Conservation (phyloP, 2,797 vertebrate genomes). For the Lepidocolaptes lacrymiger region DNA sequence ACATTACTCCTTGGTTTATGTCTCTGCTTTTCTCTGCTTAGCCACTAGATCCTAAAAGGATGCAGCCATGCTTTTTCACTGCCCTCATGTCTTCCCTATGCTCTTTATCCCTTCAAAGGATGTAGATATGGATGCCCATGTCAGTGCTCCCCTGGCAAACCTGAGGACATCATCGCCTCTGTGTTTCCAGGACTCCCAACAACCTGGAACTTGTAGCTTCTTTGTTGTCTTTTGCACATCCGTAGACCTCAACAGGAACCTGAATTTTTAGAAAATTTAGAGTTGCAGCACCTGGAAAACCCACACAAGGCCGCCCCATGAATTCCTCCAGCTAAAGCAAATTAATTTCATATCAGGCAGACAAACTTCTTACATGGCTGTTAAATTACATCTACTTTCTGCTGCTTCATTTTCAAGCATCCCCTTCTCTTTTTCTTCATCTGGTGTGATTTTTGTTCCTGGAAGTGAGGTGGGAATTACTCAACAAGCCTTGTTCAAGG, state of each 20-base stretch:
- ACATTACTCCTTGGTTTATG: not conserved
- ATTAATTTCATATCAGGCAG: not conserved
- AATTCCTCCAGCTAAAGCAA: not conserved
- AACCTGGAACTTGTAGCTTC: not conserved
- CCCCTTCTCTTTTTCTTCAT: not conserved
- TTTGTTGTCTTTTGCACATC: not conserved
- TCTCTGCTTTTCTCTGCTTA: not conserved
- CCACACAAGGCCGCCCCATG: not conserved
- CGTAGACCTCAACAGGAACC: accelerated
- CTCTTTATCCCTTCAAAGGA: not conserved
- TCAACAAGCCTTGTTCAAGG: not conserved
- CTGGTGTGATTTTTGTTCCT: not conserved
- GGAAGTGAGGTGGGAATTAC: not conserved
- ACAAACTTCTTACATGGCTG: not conserved
- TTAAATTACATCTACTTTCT: not conserved
- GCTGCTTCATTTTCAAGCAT: not conserved
- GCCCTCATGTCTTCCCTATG: accelerated
- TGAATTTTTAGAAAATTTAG: not conserved
- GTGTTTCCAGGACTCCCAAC: not conserved
- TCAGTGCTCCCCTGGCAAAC: not conserved
- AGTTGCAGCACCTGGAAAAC: not conserved
- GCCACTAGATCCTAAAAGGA: not conserved
- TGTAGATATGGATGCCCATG: not conserved
- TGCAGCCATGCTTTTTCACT: not conserved
- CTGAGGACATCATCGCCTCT: accelerated